Base-by-base conservation (phyloP, 2,888 invertebrate species). In the Graphium colonna region DNA sequence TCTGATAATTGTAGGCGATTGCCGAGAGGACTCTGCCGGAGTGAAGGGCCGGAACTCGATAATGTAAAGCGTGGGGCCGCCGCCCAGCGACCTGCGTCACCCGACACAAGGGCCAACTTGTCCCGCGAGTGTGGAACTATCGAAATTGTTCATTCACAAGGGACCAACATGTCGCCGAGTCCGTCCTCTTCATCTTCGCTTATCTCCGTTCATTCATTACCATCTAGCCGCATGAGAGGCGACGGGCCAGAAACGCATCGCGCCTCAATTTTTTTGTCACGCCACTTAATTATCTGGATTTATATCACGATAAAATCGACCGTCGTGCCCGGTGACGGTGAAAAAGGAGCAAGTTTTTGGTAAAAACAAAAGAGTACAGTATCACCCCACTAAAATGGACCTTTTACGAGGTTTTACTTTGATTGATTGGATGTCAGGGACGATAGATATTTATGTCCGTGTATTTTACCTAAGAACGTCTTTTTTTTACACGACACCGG, bases 131-230 rank as follows among this genome's bases (percentile, higher is more conserved):
- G 65, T 60, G 56, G 53, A 54, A 60, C 62, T 63, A 63, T 62
- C 64, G 62, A 69, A 69, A 73, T 71, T 68, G 73, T 82, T 77
- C 82, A 85, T 84, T 85, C 80, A 86, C 71, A 74, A 79, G 78
- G 63, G 74, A 67, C 69, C 68, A 75, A 76, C 78, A 76, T 77
- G 82, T 80, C 79, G 72, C 73, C 75, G 75, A 73, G 73, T 77
- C 74, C 79, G 75, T 78, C 78, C 79, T 76, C 77, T 80, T 78
- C 82, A 71, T 80, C 82, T 80, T 70, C 66, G 62, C 77, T 88
- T 88, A 88, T 88, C 88, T 84, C 67, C 55, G 76, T 88, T 88
- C 88, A 88, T 88, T 88, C 88, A 88, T 88, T 88, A 86, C 84
- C 79, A 88, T 87, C 88, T 87, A 85, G 84, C 77, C 80, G 80